A percentile compares a stretch with the other conserved stretches of the same genome.
Conservation (phyloP, 2,797 vertebrate species). For the Pangasius larnaudii region DNA sequence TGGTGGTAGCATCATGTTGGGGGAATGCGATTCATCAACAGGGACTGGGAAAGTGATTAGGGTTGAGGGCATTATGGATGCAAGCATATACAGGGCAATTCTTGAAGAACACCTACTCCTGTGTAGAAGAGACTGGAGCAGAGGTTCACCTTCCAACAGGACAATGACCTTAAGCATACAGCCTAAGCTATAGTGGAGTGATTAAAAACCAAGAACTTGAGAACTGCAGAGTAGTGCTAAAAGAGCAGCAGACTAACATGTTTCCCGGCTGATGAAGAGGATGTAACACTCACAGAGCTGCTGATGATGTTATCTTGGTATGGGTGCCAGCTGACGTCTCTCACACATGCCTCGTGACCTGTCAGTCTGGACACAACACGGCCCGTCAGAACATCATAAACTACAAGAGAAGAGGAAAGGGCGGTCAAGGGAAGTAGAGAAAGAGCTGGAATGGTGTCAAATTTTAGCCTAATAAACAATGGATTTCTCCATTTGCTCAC, state of each 20-base stretch:
- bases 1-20: background rate
- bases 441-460: background rate
- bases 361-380: conserved; percentile 81
- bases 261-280: background rate
- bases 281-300: conserved; percentile 84
- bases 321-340: conserved; percentile 91
- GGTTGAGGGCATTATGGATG: background rate
- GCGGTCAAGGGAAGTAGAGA: background rate
- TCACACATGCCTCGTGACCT: conserved; percentile 88
- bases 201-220: background rate
- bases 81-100: background rate
- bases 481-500: conserved; percentile 68
- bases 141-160: background rate
- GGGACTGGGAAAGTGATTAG: background rate
- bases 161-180: background rate
- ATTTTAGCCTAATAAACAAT: too few relatives aligned
- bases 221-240: background rate
- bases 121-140: background rate
- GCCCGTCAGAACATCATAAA: conserved; percentile 88
- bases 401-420: conserved; percentile 62
- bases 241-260: background rate
- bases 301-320: conserved; percentile 88
- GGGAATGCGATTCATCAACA: background rate
- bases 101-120: background rate
- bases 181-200: background rate